Conservation (phyloP, 2,113 vertebrate species). For the Ciconia stormi region DNA sequence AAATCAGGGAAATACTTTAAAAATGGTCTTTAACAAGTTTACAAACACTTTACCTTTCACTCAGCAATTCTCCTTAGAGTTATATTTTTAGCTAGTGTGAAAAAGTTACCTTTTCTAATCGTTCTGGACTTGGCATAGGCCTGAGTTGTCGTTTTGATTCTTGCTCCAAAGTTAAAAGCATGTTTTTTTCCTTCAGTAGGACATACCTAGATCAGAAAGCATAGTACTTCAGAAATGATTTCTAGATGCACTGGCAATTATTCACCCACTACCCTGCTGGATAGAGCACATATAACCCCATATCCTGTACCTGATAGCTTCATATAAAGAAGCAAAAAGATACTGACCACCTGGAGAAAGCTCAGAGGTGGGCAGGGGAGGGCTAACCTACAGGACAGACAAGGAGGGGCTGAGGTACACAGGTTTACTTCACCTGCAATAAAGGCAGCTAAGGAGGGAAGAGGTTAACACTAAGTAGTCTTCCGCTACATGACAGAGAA, state of each 20-base stretch:
- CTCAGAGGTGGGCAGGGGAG: neutral
- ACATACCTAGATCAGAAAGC: conserved; percentile 86
- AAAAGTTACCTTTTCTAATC: conserved; percentile 86
- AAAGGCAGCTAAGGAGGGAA: neutral
- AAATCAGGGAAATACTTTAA: neutral
- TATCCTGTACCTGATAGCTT: neutral
- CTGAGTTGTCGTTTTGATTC: conserved; percentile 85
- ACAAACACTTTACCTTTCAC: neutral
- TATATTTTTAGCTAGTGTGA: neutral
- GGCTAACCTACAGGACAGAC: too few species aligned
- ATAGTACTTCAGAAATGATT: neutral
- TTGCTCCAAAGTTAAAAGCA: conserved; percentile 92
- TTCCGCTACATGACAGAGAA: neutral
- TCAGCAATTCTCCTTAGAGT: neutral
- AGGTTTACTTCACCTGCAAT: neutral
- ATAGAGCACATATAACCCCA: neutral
- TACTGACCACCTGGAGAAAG: neutral
- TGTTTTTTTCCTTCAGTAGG: conserved; percentile 94
- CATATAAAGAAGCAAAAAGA: neutral
- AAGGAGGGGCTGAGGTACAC: neutral
- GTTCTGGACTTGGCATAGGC: conserved; percentile 92
- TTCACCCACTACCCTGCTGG: neutral
- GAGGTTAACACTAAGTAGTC: neutral
- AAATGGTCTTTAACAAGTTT: neutral
- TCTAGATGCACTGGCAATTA: neutral